Base-by-base conservation (phyloP, 2,888 invertebrate species). In the Microctonus hyperodae region DNA sequence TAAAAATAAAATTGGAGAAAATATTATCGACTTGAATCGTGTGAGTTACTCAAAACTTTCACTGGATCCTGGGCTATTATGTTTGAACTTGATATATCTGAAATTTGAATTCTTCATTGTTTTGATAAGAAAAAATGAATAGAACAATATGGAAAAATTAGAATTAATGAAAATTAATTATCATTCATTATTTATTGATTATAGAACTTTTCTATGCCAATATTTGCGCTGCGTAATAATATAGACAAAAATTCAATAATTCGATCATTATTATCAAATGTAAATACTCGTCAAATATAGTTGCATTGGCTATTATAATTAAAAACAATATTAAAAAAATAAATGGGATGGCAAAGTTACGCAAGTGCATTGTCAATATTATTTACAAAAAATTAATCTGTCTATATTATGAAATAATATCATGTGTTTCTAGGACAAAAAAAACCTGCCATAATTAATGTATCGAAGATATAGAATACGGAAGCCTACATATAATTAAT, bases 151-250 rank as follows among this genome's bases (percentile, higher is more conserved):
- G 28, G 28, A 28, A 5, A 28, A 5, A 28, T 28, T n/a, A n/a
- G n/a, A n/a, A n/a, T n/a, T 7, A 28, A 28, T 28, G n/a, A 28
- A 28, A 7, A n/a, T n/a, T 33, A 16, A 13, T 55, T 28, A 16
- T 10, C 31, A 33, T 31, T 57, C 44, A 59, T 56, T 61, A 61
- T 66, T 66, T 57, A 66, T 51, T 61, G 66, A 66, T 66, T 61
- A 66, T 66, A 61, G 61, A 61, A 56, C 50, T 56, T 61, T 51
- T 55, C 61, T 66, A 66, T 66, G 35, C 48, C 37, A 51, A 65
- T 61, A 66, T 50, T 55, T 57, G 61, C 28, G 7, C 16, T 44
- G n/a, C 23, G 25, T 44, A 60, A 60, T 40, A 25, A 60, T 25
- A 44, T 44, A 44, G 16, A 44, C 20, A 48, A 44, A 28, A 48